Base-by-base conservation (phyloP, 2,888 invertebrate species). In the Dynastes tityus region DNA sequence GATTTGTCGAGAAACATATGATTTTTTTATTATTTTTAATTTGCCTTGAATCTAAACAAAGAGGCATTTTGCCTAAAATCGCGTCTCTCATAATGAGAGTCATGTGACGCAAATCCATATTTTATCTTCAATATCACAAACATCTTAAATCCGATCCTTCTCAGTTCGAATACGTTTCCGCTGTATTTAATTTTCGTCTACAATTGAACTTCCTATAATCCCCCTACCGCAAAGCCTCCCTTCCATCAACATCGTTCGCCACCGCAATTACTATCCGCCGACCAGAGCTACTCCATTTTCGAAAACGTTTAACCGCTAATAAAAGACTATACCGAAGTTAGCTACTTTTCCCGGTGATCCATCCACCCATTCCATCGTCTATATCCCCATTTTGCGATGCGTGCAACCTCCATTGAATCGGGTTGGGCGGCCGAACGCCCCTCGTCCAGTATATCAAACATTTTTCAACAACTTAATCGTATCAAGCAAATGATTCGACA, bases 401-500 rank as follows among this genome's bases (percentile, higher is more conserved):
- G 55, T 58, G 22, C 55, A 22, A 16, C 55, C 55, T 53, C 53
- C 16, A 79, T 78, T 49, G 80, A 79, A 58, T 16, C 27, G 55
- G 45, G 4, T 80, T 11, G 68, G 51, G 29, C 68, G 71, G 22
- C 84, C 83, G 78, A 27, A 58, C 16, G 16, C 55, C 82, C 83
- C 77, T 82, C 80, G 84, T 83, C 83, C 84, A 85, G 85, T 84
- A 85, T 85, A 85, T 88, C 88, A 87, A 87, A 86, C 86, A 87
- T 88, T 88, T 88, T 88, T 88, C 86, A 86, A 85, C 86, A 84
- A 83, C 83, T 84, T 88, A 88, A 88, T 88, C 88, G 86, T 84
- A 88, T 88, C 87, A 88, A 86, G 85, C 85, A 88, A 88, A 88
- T 88, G 88, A 88, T 87, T 87, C 87, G 88, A 87, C 87, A 88